Percentiles rank a stretch among this genome's conserved stretches.
Evolutionary conservation across 1,140 invertebrate species (phyloP).

Genomic region (Rhyacophila brunnea): DNA sequence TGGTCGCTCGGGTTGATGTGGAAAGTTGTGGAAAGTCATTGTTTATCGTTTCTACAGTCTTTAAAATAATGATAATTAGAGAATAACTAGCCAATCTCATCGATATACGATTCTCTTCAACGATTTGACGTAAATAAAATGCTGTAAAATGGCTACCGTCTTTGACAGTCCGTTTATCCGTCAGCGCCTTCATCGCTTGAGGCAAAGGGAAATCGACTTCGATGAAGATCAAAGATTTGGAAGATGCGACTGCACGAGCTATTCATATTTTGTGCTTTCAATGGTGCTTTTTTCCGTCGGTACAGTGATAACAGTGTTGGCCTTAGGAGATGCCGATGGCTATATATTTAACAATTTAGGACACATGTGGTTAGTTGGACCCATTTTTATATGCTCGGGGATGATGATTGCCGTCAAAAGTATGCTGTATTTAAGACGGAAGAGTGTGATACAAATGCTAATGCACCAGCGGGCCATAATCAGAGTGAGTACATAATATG

Average conservation of each 20-base stretch:
- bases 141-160: constrained; percentile 55
- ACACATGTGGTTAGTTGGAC: constrained; percentile 69
- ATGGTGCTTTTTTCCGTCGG: constrained; percentile 64
- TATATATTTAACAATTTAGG: constrained; percentile 58
- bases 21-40: not conserved
- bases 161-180: constrained; percentile 61
- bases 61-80: constrained; percentile 16
- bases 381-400: constrained; percentile 67
- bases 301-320: constrained; percentile 63
- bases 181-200: constrained; percentile 57
- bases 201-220: constrained; percentile 59
- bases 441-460: constrained; percentile 66
- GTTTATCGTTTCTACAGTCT: not conserved
- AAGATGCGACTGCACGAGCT: constrained; percentile 65
- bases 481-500: constrained; percentile 53
- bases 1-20: not conserved
- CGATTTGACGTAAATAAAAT: constrained; percentile 14
- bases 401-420: constrained; percentile 69
- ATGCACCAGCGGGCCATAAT: constrained; percentile 62
- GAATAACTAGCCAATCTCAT: not conserved
- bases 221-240: constrained; percentile 61
- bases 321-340: constrained; percentile 60
- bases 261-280: constrained; percentile 64
- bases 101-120: not conserved
- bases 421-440: constrained; percentile 64